Evolutionary conservation across 2,888 invertebrate genomes (phyloP).

Genomic region (Ornithoptera alexandrae): DNA sequence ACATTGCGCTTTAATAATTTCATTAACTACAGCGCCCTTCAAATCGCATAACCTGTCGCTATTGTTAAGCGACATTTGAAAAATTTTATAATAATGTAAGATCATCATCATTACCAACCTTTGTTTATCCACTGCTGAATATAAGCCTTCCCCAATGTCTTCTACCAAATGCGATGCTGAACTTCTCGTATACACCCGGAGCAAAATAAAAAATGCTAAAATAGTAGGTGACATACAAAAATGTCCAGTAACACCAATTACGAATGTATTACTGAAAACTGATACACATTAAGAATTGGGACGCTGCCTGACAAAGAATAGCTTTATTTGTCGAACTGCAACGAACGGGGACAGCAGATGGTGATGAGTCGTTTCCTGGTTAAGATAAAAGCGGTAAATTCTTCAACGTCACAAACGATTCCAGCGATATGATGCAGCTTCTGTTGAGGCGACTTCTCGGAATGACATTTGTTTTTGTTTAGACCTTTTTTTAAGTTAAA

Average conservation of each 20-base stretch:
- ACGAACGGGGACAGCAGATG: conserved; percentile 42
- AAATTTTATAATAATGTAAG: no score
- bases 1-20: no score
- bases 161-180: no score
- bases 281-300: conserved; percentile 45
- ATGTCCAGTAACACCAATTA: background rate
- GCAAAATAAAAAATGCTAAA: no score
- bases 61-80: no score
- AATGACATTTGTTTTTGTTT: conserved; percentile 11
- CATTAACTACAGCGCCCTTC: no score
- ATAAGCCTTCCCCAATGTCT: no score
- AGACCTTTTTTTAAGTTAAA: background rate
- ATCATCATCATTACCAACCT: no score
- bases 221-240: no score
- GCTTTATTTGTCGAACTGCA: conserved; percentile 41
- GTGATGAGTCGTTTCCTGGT: conserved; percentile 61
- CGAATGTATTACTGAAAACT: conserved; percentile 14
- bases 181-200: no score
- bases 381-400: conserved; percentile 59
- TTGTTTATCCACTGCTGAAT: no score
- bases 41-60: no score
- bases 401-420: conserved; percentile 47
- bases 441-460: conserved; percentile 25
- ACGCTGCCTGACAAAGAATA: conserved; percentile 45
- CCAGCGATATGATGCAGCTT: conserved; percentile 41